These are phyloP conservation scores for Cynodonichthys magdalenae DNA, from an alignment of 2,797 vertebrate genomes.

Conservation along the genomic window DNA sequence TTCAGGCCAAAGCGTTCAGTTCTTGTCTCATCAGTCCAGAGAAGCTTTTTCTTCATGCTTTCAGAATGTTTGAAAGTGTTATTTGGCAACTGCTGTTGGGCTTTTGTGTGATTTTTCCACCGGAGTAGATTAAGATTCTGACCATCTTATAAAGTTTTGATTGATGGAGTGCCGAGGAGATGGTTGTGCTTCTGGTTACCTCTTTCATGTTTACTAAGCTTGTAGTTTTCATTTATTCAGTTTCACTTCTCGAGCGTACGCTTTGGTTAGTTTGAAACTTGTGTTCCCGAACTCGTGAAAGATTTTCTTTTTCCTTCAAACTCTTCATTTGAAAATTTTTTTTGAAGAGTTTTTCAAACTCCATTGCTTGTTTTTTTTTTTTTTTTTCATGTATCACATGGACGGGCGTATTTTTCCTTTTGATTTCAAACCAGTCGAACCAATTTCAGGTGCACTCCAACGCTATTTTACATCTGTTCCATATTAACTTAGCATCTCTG, in stretches of 20 bases:
- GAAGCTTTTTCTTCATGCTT: constrained; percentile 55
- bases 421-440: constrained; percentile 33
- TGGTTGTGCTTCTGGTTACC: constrained; percentile 27
- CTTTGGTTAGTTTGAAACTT: constrained; percentile 31
- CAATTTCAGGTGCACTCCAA: constrained; percentile 19
- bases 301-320: constrained; percentile 24
- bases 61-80: constrained; percentile 41
- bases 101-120: constrained; percentile 37
- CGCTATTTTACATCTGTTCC: constrained; percentile 22
- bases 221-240: constrained; percentile 38
- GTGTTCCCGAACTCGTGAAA: constrained; percentile 9
- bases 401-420: constrained; percentile 20
- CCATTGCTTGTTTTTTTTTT: constrained; percentile 35
- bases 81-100: constrained; percentile 41
- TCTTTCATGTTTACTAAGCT: constrained; percentile 25
- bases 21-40: constrained; percentile 50
- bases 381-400: constrained; percentile 19
- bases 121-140: constrained; percentile 33
- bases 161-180: constrained; percentile 41
- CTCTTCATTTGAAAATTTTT: constrained; percentile 22
- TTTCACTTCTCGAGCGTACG: constrained; percentile 31
- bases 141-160: constrained; percentile 39
- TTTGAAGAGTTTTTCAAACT: constrained; percentile 29
- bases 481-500: constrained; percentile 24
- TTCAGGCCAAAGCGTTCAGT: constrained; percentile 43